Conservation (phyloP, 2,113 vertebrate genomes). For the Pomatostomus ruficeps region DNA sequence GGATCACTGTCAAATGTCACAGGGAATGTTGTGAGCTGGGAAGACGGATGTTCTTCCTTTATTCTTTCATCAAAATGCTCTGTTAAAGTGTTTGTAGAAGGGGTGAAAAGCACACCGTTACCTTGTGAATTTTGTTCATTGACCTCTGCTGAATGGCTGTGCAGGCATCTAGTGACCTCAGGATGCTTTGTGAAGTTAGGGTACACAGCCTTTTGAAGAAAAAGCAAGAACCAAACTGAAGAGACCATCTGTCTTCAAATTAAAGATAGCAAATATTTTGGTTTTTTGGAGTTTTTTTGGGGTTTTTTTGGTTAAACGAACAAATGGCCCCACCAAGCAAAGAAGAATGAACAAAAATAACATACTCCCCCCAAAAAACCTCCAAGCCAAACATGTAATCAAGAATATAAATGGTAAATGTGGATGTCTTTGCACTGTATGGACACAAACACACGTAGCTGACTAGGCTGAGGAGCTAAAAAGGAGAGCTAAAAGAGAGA, state of each 20-base stretch:
- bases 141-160: not conserved
- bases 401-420: not conserved
- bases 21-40: not conserved
- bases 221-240: not conserved
- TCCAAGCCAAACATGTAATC: not conserved
- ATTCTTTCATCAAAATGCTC: not conserved
- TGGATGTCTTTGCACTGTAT: no score
- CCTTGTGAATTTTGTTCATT: not conserved
- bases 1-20: not conserved
- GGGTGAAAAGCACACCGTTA: not conserved
- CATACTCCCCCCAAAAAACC: accelerated
- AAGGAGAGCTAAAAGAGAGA: no score
- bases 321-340: not conserved
- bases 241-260: not conserved
- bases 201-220: not conserved
- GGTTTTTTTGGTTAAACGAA: not conserved
- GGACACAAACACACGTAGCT: no score
- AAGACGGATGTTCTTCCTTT: not conserved
- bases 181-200: not conserved
- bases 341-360: not conserved
- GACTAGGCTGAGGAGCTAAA: no score
- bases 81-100: not conserved
- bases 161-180: not conserved
- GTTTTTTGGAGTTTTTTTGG: not conserved
- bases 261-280: not conserved